Percentiles rank a stretch among this genome's conserved stretches.
These are phyloP conservation scores for Ctena decussata DNA, from an alignment of 2,888 invertebrate genomes.

Conservation along the genomic window DNA sequence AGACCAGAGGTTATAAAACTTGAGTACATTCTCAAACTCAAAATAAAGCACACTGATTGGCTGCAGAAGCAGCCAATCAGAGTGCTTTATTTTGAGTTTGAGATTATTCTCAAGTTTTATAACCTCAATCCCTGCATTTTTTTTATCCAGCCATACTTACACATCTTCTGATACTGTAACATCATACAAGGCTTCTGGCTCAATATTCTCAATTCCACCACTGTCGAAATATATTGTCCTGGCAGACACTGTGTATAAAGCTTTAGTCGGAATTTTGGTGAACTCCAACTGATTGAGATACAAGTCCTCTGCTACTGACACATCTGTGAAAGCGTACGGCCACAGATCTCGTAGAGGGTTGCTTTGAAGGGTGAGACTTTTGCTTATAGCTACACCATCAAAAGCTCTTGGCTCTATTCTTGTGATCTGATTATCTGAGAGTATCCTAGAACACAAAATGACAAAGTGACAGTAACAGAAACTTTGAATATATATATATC, in stretches of 20 bases:
- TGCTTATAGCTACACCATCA: conserved; percentile 34
- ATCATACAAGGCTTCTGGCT: conserved; percentile 49
- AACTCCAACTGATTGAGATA: conserved; percentile 44
- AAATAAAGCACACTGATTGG: no score
- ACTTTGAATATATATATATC: no score
- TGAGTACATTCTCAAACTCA: no score
- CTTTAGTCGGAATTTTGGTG: conserved; percentile 35
- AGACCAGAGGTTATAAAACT: no score
- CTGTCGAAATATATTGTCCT: conserved; percentile 34
- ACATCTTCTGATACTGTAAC: conserved; percentile 44
- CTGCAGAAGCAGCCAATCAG: no score
- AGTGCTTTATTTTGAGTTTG: no score
- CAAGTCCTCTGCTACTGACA: conserved; percentile 41
- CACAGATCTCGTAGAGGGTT: conserved; percentile 47
- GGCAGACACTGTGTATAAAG: conserved; percentile 47
- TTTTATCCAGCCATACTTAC: no score
- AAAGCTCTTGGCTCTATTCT: conserved; percentile 45
- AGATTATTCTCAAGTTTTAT: no score
- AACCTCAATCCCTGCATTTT: no score
- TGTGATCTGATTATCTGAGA: conserved; percentile 47
- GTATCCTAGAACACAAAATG: not conserved
- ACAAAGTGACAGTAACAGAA: no score
- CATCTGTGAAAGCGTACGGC: conserved; percentile 31
- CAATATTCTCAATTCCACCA: conserved; percentile 26
- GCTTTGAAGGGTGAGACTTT: conserved; percentile 44